phyloP scores from a whole-genome alignment of 2,797 vertebrate species.

The Poeciliopsis infans region DNA sequence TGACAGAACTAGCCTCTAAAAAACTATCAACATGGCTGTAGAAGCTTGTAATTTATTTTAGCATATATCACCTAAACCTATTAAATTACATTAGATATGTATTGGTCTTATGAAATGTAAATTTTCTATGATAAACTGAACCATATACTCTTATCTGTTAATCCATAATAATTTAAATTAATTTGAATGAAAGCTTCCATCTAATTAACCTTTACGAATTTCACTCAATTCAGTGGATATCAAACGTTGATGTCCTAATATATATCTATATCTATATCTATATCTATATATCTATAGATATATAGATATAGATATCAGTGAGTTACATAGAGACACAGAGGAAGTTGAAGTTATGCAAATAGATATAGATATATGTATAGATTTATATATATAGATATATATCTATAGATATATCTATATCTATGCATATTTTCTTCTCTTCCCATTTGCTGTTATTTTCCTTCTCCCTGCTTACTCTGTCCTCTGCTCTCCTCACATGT shows the following conservation, averaged over 20 bases:
- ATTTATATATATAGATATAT: too few species aligned
- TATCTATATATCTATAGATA: too few species aligned
- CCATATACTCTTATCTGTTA: background rate
- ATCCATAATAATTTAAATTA: background rate
- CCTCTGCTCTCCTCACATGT: conserved; percentile 26
- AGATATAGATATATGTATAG: too few species aligned
- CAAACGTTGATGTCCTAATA: background rate
- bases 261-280: background rate
- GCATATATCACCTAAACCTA: background rate
- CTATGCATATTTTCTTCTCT: background rate
- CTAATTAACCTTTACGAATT: background rate
- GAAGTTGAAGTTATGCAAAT: too few species aligned
- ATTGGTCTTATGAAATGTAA: background rate
- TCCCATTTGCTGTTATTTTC: background rate
- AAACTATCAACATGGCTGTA: background rate
- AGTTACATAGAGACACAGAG: too few species aligned
- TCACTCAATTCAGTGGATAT: background rate
- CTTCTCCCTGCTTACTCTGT: background rate
- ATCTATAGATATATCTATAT: too few species aligned
- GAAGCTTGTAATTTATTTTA: conserved; percentile 9
- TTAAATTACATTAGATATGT: background rate
- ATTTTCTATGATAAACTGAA: background rate
- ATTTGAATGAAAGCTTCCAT: background rate
- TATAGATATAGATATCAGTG: too few species aligned
- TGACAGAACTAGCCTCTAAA: conserved; percentile 27